These are phyloP conservation scores for Gulo gulo DNA, from an alignment of 2,113 vertebrate genomes.

Conservation along the genomic window DNA sequence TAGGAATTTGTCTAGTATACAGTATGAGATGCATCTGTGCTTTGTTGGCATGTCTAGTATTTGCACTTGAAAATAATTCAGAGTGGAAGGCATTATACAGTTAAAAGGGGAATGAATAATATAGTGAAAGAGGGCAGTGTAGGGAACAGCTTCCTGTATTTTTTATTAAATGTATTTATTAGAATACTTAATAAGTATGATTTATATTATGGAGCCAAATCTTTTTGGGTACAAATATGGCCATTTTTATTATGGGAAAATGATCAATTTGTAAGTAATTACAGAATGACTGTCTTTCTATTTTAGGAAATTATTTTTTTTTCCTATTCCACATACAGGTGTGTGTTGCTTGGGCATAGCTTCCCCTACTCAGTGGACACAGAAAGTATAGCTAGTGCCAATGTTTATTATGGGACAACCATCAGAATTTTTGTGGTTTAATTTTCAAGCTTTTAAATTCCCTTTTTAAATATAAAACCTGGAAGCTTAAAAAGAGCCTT, in stretches of 20 bases:
- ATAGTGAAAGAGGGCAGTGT: not conserved
- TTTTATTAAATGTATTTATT: not conserved
- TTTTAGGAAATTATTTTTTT: not conserved
- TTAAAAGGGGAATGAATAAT: conserved; percentile 26
- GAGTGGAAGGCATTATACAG: not conserved
- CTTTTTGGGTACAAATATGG: not conserved
- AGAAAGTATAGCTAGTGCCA: not conserved
- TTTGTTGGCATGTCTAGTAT: not conserved
- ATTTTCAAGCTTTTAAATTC: conserved; percentile 24
- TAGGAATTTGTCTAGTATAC: not conserved
- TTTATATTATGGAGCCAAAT: not conserved
- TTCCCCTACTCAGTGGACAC: not conserved
- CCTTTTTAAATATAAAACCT: not conserved
- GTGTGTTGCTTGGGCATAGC: not conserved
- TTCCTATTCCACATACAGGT: not conserved
- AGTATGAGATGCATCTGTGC: not conserved
- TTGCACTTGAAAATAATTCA: not conserved
- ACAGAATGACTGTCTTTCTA: not conserved
- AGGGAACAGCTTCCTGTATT: not conserved
- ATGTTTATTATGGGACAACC: not conserved
- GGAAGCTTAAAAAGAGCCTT: not conserved
- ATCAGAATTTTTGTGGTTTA: conserved; percentile 7
- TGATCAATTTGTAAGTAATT: not conserved
- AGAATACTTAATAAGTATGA: not conserved
- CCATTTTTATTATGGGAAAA: conserved; percentile 12